Base-by-base conservation (phyloP, 2,888 invertebrate species). In the Drepana falcataria region DNA sequence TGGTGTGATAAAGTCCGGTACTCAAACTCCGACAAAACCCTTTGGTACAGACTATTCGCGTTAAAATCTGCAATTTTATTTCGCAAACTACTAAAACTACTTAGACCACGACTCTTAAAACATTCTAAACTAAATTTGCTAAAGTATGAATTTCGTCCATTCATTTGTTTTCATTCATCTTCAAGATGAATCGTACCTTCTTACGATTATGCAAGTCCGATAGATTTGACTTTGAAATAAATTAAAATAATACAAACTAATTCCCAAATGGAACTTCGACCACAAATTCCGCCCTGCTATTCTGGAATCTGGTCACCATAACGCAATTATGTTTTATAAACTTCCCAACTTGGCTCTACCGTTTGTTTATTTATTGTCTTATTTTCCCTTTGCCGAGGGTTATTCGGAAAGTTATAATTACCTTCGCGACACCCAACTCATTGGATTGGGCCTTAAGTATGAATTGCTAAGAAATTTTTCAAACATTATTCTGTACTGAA, bases 391-490 rank as follows among this genome's bases (percentile, higher is more conserved):
- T 56, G 55, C 57, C 53, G 52, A 56, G 55, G 63, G 64, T 58
- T 61, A 67, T 65, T 63, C 52, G 49, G 48, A 48, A 72, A 73
- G 69, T 73, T 71, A 66, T 75, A 73, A 75, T 73, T 71, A 69
- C 62, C 59, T 67, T 48, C 48, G 63, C 59, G 68, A 67, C 65
- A 62, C 58, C 56, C 53, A 58, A 60, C 60, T 63, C 60, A 63
- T 66, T 66, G 54, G 55, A 60, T 53, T 53, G 55, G 51, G 53
- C 48, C n/a, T 7, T 40, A 51, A 48, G 44, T 55, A 57, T 49
- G 48, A 48, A 52, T 53, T 41, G 49, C 53, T 54, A 48, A 2
- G 48, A 41, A 34, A 35, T 35, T 49, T 21, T 21, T 21, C 21
- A 21, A 21, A 21, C 21, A 21, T 21, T 21, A 21, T 21, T 21